Evolutionary conservation across 1,140 invertebrate species (phyloP).

Genomic region (Lysiphlebus fabarum): DNA sequence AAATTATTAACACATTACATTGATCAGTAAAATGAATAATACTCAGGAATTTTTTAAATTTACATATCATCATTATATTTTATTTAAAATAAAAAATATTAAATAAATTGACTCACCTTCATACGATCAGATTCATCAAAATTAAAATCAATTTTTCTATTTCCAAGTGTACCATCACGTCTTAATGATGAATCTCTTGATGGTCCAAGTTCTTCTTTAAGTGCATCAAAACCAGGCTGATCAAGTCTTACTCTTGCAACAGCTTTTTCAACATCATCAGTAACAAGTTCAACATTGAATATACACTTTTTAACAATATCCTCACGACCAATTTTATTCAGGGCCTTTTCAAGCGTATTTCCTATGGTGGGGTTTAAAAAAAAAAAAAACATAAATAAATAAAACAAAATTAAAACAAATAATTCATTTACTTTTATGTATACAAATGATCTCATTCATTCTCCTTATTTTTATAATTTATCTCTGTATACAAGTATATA

Average conservation of each 20-base stretch:
- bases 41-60: constrained; percentile 20
- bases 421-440: constrained; percentile 3
- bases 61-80: constrained; percentile 15
- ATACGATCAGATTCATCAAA: constrained; percentile 59
- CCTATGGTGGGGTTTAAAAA: constrained; percentile 54
- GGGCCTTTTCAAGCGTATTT: constrained; percentile 81
- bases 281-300: constrained; percentile 77
- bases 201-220: constrained; percentile 70
- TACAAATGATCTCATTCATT: constrained; percentile 23
- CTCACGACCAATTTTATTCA: constrained; percentile 84
- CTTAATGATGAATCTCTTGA: constrained; percentile 63
- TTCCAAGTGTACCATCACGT: constrained; percentile 60
- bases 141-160: constrained; percentile 67
- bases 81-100: background rate
- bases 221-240: constrained; percentile 72
- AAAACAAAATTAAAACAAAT: no score
- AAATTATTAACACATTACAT: constrained; percentile 26
- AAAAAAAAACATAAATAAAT: background rate
- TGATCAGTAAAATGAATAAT: constrained; percentile 25
- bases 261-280: constrained; percentile 76
- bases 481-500: no score
- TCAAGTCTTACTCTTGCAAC: constrained; percentile 73
- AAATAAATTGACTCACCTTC: constrained; percentile 39
- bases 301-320: constrained; percentile 91
- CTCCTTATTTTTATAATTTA: constrained; percentile 4